Evolutionary conservation across 2,797 vertebrate genomes (phyloP).

Genomic region (Capromys pilorides): DNA sequence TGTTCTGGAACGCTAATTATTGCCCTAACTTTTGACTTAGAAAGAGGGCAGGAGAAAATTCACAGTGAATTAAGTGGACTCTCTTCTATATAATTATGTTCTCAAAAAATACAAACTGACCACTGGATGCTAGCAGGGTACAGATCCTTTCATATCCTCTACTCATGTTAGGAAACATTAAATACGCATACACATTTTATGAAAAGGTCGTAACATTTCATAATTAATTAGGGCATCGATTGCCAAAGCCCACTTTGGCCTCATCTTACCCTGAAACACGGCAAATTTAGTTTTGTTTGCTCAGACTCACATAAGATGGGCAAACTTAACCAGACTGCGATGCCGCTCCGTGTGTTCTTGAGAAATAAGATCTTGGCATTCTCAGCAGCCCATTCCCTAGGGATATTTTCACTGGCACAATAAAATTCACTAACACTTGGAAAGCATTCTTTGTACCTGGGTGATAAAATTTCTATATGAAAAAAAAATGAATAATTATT

Average conservation of each 20-base stretch:
- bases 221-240: constrained; percentile 17
- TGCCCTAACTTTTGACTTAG: neutral
- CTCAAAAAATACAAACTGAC: neutral
- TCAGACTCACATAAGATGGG: neutral
- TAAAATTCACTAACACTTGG: neutral
- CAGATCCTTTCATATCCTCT: neutral
- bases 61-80: neutral
- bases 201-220: neutral
- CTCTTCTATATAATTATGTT: neutral
- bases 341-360: neutral
- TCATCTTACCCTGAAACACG: constrained; percentile 1
- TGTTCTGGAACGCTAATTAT: neutral
- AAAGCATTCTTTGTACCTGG: constrained; percentile 16
- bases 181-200: constrained; percentile 7
- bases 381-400: neutral
- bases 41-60: neutral
- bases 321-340: constrained; percentile 25
- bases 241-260: constrained; percentile 39
- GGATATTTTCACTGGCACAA: neutral
- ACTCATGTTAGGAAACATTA: neutral
- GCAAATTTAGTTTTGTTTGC: constrained; percentile 38
- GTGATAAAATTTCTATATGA: neutral
- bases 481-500: constrained; percentile 26
- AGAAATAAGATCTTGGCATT: constrained; percentile 45
- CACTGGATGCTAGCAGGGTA: neutral